phyloP scores from a whole-genome alignment of 2,888 invertebrate species.

The Ptycholaimellus sp. region DNA sequence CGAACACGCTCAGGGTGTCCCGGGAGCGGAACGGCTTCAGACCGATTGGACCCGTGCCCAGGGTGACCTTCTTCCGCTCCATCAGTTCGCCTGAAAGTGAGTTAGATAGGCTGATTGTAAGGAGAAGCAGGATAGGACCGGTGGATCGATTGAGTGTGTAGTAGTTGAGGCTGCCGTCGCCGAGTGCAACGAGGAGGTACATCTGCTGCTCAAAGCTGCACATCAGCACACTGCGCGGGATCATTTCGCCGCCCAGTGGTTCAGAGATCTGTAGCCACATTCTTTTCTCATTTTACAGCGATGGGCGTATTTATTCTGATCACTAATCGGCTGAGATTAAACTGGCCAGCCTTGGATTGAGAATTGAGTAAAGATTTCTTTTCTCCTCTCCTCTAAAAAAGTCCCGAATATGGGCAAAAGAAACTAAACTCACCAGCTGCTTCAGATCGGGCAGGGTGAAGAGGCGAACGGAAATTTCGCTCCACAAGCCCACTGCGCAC shows the following conservation, averaged over 20 bases:
- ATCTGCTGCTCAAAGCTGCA: slow-evolving; percentile 68
- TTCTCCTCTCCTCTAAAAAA: slow-evolving; percentile 7
- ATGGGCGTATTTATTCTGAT: too few relatives aligned
- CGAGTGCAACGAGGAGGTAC: slow-evolving; percentile 45
- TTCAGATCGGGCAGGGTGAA: slow-evolving; percentile 53
- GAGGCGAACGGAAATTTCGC: slow-evolving; percentile 72
- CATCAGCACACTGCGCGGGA: slow-evolving; percentile 80
- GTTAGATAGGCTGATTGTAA: background rate
- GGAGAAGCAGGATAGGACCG: slow-evolving; percentile 13
- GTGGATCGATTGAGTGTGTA: slow-evolving; percentile 48
- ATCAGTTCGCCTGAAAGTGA: slow-evolving; percentile 33
- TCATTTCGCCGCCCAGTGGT: slow-evolving; percentile 43
- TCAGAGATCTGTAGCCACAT: slow-evolving; percentile 4
- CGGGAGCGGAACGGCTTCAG: slow-evolving; percentile 48
- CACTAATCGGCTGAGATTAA: too few relatives aligned
- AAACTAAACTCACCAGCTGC: slow-evolving; percentile 16
- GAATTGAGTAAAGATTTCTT: too few relatives aligned
- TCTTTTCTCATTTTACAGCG: background rate
- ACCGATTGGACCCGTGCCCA: slow-evolving; percentile 89
- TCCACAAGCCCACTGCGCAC: slow-evolving; percentile 84
- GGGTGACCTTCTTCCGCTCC: slow-evolving; percentile 76
- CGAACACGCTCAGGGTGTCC: slow-evolving; percentile 71
- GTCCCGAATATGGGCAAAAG: slow-evolving; percentile 6
- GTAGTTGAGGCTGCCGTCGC: slow-evolving; percentile 92
- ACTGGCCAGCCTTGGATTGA: too few relatives aligned